These are phyloP conservation scores for Lasioglossum figueresi DNA, from an alignment of 2,888 invertebrate genomes.

Conservation along the genomic window DNA sequence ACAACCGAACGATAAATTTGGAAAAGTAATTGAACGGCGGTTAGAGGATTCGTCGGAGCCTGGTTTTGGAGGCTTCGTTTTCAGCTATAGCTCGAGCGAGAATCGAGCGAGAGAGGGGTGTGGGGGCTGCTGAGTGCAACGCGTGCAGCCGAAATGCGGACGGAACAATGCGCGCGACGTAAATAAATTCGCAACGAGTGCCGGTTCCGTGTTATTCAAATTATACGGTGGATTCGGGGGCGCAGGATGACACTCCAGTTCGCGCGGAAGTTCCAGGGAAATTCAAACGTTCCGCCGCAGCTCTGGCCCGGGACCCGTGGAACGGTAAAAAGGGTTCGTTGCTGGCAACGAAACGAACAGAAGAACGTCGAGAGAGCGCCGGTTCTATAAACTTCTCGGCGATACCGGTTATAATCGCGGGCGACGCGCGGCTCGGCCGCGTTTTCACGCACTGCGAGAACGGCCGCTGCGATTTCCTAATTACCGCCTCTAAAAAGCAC, in stretches of 20 bases:
- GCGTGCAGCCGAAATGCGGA: neutral
- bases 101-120: neutral
- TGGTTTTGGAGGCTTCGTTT: conserved; percentile 42
- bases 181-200: conserved; percentile 32
- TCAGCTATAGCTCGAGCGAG: conserved; percentile 29
- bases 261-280: conserved; percentile 1
- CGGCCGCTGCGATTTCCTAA: conserved; percentile 57
- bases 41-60: neutral
- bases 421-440: conserved; percentile 22
- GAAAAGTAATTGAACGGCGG: neutral
- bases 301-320: neutral
- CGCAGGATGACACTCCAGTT: conserved; percentile 16
- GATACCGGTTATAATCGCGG: conserved; percentile 50
- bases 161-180: conserved; percentile 3
- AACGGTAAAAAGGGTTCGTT: conserved; percentile 19
- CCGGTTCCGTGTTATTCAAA: conserved; percentile 24
- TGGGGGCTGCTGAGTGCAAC: neutral
- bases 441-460: conserved; percentile 55
- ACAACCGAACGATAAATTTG: neutral
- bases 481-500: conserved; percentile 55
- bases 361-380: conserved; percentile 27
- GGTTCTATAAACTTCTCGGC: conserved; percentile 27
- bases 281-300: conserved; percentile 15
- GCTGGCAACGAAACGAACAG: neutral
- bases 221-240: conserved; percentile 16